Conservation (phyloP, 2,113 vertebrate species). For the Leucopsar rothschildi region DNA sequence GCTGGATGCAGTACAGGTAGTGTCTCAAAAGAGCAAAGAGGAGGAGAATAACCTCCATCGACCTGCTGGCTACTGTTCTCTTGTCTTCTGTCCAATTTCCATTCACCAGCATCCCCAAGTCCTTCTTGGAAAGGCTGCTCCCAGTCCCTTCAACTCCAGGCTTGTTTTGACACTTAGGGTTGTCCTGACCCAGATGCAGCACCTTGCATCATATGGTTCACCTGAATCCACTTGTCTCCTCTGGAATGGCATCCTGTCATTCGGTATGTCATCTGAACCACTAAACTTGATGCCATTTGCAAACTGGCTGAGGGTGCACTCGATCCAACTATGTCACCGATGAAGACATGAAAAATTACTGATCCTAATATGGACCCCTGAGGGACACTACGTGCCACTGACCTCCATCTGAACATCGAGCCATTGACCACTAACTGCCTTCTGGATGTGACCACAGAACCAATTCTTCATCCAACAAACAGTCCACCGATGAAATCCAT, state of each 20-base stretch:
- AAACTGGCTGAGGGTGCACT: background rate
- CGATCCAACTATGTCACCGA: fast-evolving
- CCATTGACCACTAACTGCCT: background rate
- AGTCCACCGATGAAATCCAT: background rate
- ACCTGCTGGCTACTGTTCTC: fast-evolving
- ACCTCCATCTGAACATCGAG: background rate
- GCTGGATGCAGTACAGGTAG: background rate
- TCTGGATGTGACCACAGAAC: background rate
- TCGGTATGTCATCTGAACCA: background rate
- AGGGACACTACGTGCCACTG: background rate
- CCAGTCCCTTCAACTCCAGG: background rate
- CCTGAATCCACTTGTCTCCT: background rate
- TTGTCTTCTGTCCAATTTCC: background rate
- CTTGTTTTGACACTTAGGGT: background rate
- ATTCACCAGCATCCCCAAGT: background rate
- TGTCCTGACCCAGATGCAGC: background rate
- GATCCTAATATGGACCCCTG: background rate
- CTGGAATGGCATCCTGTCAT: fast-evolving
- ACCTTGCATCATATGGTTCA: background rate
- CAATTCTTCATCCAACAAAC: background rate
- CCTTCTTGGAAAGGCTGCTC: background rate
- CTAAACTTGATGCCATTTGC: background rate
- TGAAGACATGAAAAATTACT: background rate
- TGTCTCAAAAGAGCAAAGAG: background rate
- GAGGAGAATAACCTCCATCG: fast-evolving